A percentile compares a stretch with the other conserved stretches of the same genome.
Conservation (phyloP, 2,888 invertebrate species). For the Drosophila barbarae region DNA sequence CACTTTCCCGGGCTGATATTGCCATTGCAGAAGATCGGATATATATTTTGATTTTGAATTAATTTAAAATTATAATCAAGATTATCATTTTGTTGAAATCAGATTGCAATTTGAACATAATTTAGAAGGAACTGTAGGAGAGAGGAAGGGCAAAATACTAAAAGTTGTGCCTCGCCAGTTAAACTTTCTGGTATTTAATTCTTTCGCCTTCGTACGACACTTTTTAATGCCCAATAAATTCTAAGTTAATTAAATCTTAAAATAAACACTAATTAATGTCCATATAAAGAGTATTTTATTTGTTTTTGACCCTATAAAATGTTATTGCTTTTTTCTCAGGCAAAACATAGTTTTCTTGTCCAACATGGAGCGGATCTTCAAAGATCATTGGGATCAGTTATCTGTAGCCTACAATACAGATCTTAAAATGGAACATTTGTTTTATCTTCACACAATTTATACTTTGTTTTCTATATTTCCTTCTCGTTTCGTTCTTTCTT, state of each 20-base stretch:
- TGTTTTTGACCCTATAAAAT: not conserved
- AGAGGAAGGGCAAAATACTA: not conserved
- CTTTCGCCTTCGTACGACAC: no score
- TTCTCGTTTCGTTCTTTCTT: not conserved
- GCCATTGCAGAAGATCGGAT: no score
- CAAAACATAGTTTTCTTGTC: not conserved
- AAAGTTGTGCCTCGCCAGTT: not conserved
- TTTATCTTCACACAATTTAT: not conserved
- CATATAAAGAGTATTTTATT: not conserved
- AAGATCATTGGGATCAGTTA: no score
- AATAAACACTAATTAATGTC: not conserved
- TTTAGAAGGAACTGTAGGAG: not conserved
- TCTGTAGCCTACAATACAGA: not conserved
- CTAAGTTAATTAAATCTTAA: no score
- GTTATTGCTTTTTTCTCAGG: not conserved
- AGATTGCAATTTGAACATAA: not conserved
- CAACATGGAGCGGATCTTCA: not conserved
- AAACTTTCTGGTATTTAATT: no score
- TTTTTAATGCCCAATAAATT: no score
- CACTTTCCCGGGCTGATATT: not conserved
- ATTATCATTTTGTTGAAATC: not conserved
- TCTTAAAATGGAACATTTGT: constrained; percentile 7
- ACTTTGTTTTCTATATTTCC: constrained; percentile 6
- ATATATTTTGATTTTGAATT: not conserved
- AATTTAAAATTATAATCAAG: not conserved